These are phyloP conservation scores for Synergus japonicus DNA, from an alignment of 2,888 invertebrate species.

Conservation along the genomic window DNA sequence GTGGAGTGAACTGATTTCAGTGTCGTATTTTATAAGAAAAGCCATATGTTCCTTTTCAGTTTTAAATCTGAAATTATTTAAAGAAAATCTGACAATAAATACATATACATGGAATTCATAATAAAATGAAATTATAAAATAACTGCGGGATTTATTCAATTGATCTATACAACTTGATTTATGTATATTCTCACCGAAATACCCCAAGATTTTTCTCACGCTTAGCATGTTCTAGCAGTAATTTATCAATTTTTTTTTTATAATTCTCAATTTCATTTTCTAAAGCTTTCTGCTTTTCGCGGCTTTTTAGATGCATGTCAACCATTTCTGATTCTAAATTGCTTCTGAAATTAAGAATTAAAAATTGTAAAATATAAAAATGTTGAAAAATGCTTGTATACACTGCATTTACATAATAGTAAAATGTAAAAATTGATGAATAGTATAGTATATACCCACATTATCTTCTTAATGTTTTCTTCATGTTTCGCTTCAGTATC, in stretches of 20 bases:
- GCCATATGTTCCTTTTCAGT: constrained; percentile 55
- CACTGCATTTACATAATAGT: too few species aligned
- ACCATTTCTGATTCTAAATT: constrained; percentile 22
- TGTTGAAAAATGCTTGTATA: too few species aligned
- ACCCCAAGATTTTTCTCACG: constrained; percentile 45
- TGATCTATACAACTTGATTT: neutral
- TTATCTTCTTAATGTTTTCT: constrained; percentile 4
- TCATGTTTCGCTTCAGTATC: neutral
- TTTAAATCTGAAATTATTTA: constrained; percentile 53
- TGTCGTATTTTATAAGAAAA: constrained; percentile 62
- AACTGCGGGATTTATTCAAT: too few species aligned
- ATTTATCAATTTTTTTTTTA: constrained; percentile 38
- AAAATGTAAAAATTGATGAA: neutral
- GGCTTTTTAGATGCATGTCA: constrained; percentile 3
- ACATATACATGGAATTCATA: too few species aligned
- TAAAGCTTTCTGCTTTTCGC: constrained; percentile 46
- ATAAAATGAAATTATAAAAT: neutral
- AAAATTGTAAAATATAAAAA: neutral
- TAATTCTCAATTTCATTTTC: constrained; percentile 45
- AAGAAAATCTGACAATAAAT: too few species aligned
- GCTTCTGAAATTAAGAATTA: neutral
- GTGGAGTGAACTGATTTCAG: constrained; percentile 60
- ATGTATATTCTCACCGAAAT: constrained; percentile 8
- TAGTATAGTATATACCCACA: neutral
- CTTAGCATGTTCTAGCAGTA: constrained; percentile 42